Base-by-base conservation (phyloP, 2,888 invertebrate species). In the Oscheius myriophilus region DNA sequence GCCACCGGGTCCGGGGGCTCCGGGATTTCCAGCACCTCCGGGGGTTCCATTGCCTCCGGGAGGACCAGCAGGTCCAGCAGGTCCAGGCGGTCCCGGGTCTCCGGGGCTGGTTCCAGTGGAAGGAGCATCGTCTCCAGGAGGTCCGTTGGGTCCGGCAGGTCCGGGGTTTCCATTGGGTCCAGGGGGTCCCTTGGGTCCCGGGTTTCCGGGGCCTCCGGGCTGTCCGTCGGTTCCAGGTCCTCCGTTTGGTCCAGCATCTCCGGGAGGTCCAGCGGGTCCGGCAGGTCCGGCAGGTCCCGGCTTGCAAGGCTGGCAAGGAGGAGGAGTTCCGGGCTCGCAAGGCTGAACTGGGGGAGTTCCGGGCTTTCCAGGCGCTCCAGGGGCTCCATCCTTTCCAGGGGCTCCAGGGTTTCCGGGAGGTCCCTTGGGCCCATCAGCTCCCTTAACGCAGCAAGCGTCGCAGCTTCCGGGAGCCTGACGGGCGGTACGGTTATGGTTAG, bases 331-430 rank as follows among this genome's bases (percentile, higher is more conserved):
- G 18, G 71, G 55, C 12, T 71, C 75, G 26, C 75, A 75, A 12
- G 72, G 70, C 12, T 66, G 55, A 14, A 11, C 64, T 41, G 68
- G 65, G n/a, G 69, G 58, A 23, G 33, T 33, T 33, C 72, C 73
- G 25, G 76, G 76, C 1, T 61, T 67, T 53, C 76, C 76, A n/a
- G 73, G 73, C 51, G 57, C 12, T 62, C 76, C 76, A 21, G 72
- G 70, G 7, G 73, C 70, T 69, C 76, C 76, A 4, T 66, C 66
- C 23, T 67, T 67, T 59, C 76, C 76, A 12, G 73, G 70, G 16
- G 59, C 51, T 14, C 76, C 76, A 21, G 70, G 70, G 11, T 55
- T 66, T 51, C 76, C 76, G 43, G 70, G 69, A 2, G 64, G 42
- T 45, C 73, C 76, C 18, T 71, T 71, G 46, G 71, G 70, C 16